Conservation (phyloP, 2,113 vertebrate species). For the Erinaceus europaeus region DNA sequence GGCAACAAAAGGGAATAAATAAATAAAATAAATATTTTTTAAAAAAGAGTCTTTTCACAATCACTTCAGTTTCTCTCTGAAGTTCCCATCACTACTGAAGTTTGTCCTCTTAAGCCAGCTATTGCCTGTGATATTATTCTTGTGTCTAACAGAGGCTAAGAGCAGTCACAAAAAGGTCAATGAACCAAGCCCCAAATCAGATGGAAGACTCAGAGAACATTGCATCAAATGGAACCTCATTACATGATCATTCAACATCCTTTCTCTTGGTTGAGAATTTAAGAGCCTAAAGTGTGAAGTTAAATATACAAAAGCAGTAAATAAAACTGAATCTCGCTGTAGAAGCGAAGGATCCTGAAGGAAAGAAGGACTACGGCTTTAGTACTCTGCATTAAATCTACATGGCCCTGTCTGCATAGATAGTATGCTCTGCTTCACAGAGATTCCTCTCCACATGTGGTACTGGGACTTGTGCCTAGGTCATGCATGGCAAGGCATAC, state of each 20-base stretch:
- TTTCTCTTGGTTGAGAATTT: neutral
- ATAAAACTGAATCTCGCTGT: neutral
- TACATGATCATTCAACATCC: neutral
- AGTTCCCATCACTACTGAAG: neutral
- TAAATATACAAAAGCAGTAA: conserved; percentile 42
- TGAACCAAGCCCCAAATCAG: neutral
- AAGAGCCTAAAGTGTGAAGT: neutral
- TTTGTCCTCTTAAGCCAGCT: neutral
- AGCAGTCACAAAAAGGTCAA: neutral
- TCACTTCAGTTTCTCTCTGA: neutral
- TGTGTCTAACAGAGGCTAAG: neutral
- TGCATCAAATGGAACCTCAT: neutral
- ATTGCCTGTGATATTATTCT: neutral
- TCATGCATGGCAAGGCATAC: no score
- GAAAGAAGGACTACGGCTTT: no score
- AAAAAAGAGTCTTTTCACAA: no score
- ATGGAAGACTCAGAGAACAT: neutral
- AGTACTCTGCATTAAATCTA: no score
- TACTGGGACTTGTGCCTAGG: no score
- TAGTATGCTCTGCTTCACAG: no score
- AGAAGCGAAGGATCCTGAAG: neutral
- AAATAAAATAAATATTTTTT: no score
- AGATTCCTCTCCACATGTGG: no score
- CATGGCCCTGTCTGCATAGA: no score
- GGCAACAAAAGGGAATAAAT: no score